Evolutionary conservation across 2,888 invertebrate species (phyloP).

Genomic region (Sinopyrophorus schimmeli): DNA sequence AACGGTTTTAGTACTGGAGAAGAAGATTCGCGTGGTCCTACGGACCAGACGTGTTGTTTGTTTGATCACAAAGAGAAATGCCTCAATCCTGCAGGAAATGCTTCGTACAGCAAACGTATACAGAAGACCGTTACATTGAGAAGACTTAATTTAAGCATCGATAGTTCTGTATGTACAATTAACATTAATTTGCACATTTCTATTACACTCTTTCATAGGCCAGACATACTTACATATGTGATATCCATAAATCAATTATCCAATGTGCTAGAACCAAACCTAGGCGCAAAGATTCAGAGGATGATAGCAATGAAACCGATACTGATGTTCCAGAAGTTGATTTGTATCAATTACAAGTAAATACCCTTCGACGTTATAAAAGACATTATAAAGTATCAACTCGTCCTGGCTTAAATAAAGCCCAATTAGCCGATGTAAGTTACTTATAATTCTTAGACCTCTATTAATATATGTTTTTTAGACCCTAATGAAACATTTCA

Average conservation of each 20-base stretch:
- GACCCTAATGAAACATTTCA: conserved; percentile 94
- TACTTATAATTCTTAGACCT: conserved; percentile 4
- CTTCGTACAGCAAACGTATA: conserved; percentile 94
- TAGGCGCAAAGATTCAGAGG: conserved; percentile 89
- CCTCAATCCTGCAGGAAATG: conserved; percentile 86
- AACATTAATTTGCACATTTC: too few species aligned
- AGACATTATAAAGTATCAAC: conserved; percentile 91
- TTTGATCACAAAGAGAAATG: conserved; percentile 88
- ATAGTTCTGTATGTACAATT: conserved; percentile 66
- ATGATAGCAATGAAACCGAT: conserved; percentile 93
- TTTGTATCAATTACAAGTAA: conserved; percentile 89
- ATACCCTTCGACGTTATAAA: conserved; percentile 92
- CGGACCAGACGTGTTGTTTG: conserved; percentile 90
- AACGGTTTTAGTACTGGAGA: conserved; percentile 92
- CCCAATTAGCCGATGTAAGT: conserved; percentile 92
- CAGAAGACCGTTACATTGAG: conserved; percentile 94
- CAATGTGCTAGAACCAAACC: conserved; percentile 94
- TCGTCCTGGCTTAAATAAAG: conserved; percentile 90
- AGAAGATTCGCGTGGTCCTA: conserved; percentile 86
- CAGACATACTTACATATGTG: conserved; percentile 94
- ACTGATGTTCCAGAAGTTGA: conserved; percentile 91
- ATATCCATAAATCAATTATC: conserved; percentile 93
- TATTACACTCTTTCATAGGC: conserved; percentile 62
- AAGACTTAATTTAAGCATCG: conserved; percentile 84
- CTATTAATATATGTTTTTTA: conserved; percentile 56